Evolutionary conservation across 2,888 invertebrate genomes (phyloP), one percentile per base, ranked within the genome.

Genomic region (Tetragonisca angustula): DNA sequence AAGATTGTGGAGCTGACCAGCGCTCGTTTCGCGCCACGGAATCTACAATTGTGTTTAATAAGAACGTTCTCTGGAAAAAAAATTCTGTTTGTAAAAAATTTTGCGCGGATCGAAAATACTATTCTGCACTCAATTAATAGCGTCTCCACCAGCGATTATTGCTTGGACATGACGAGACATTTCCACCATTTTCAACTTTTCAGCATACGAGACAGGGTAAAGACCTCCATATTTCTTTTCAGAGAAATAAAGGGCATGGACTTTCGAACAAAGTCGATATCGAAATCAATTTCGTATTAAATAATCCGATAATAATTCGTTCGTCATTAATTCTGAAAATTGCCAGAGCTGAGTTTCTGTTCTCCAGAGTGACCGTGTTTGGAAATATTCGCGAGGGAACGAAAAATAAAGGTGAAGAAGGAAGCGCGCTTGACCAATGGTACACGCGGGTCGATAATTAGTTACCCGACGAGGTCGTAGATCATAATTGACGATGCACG

Each of bases 271-370:
- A 71, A 74, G 24, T 78, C 50, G 50, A 49, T 65, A 79, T 76
- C 72, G 50, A 52, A 69, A 79, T 76, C 72, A 79, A 64, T 84
- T 73, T 69, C 68, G 49, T 70, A 61, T 73, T 79, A 73, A 84
- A 76, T 72, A 32, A 70, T 62, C 69, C 69, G 73, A 73, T 84
- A n/a, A n/a, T 76, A 73, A 84, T 79, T 84, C 61, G 56, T 17
- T n/a, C 50, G 43, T 49, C 52, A 11, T 65, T 49, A 43, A 43
- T 43, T 21, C 11, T 13, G 15, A 72, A 64, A 43, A 59, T 43
- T 43, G 15, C 19, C 49, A 15, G 15, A 19, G 0, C 21, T 13
- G 32, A 11, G 32, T 32, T 32, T 32, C 21, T 64, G 24, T 9
- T 32, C 27, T 21, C 1, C 15, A 27, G 49, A 27, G 49, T 27